These are phyloP conservation scores for Laticauda laticaudata DNA, from an alignment of 2,113 vertebrate genomes.

Conservation along the genomic window DNA sequence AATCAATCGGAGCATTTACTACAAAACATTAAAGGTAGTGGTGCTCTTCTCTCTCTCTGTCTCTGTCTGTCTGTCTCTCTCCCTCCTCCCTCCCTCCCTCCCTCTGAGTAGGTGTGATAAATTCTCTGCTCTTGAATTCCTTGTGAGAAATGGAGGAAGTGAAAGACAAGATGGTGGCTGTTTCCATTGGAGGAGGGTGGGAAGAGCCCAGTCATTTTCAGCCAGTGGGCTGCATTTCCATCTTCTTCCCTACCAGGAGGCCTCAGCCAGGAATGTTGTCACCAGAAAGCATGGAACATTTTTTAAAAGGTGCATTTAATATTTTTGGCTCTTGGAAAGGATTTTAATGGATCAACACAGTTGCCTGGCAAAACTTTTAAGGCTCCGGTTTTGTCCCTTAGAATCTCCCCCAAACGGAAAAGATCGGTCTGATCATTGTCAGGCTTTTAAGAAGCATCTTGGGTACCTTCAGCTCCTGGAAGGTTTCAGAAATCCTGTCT, in stretches of 20 bases:
- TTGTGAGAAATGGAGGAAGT: neutral
- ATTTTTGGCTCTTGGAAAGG: neutral
- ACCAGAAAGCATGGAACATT: neutral
- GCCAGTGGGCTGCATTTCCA: neutral
- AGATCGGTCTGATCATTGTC: neutral
- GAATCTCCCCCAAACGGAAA: neutral
- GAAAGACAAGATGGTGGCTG: too few relatives aligned
- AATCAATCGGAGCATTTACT: conserved; percentile 93
- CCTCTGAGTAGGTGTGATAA: neutral
- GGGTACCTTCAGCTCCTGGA: neutral
- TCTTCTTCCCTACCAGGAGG: neutral
- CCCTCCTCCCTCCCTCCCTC: neutral
- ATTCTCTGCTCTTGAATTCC: neutral
- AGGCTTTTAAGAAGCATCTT: neutral
- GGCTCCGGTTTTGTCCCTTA: neutral
- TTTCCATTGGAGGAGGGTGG: neutral
- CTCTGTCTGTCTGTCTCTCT: too few relatives aligned
- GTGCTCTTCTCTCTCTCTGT: accelerated
- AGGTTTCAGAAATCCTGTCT: neutral
- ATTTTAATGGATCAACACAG: neutral
- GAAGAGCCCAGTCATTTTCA: neutral
- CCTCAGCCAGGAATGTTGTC: neutral
- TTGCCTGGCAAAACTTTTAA: neutral
- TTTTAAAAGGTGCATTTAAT: neutral
- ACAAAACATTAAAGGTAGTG: conserved; percentile 89